Percentiles rank a stretch among this genome's conserved stretches.
Evolutionary conservation across 2,888 invertebrate species (phyloP).

Genomic region (Gymnosoma rotundatum): DNA sequence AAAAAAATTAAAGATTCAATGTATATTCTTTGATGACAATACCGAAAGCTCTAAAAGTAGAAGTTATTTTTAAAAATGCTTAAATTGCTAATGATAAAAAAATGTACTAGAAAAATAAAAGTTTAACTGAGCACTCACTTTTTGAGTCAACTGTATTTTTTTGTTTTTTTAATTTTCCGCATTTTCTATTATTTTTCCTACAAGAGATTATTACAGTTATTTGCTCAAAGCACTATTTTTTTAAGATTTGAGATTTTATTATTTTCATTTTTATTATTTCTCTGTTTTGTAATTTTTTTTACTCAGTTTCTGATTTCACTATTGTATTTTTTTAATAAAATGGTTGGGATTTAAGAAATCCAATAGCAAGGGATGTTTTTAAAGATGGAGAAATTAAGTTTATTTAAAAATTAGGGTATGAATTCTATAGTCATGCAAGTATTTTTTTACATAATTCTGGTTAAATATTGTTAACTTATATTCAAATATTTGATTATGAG

Average conservation of each 20-base stretch:
- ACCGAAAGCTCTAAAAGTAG: too few relatives aligned
- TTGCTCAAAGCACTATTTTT: neutral
- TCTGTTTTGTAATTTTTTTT: neutral
- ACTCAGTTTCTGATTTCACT: neutral
- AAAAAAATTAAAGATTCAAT: too few relatives aligned
- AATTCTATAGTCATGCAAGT: conserved; percentile 3
- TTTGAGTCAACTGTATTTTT: neutral
- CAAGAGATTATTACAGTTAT: conserved; percentile 29
- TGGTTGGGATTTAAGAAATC: neutral
- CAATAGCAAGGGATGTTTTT: neutral
- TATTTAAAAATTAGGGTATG: neutral
- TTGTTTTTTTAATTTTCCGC: neutral
- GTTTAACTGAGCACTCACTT: too few relatives aligned
- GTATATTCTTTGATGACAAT: too few relatives aligned
- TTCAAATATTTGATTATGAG: neutral
- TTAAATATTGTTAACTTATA: neutral
- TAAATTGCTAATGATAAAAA: too few relatives aligned
- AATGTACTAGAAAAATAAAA: too few relatives aligned
- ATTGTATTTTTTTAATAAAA: neutral
- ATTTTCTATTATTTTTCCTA: neutral
- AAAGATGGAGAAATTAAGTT: neutral
- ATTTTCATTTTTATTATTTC: neutral
- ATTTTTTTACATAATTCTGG: neutral
- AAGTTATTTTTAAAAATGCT: too few relatives aligned
- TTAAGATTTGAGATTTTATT: conserved; percentile 33